phyloP scores from a whole-genome alignment of 1,140 invertebrate genomes.

The Riptortus pedestris region DNA sequence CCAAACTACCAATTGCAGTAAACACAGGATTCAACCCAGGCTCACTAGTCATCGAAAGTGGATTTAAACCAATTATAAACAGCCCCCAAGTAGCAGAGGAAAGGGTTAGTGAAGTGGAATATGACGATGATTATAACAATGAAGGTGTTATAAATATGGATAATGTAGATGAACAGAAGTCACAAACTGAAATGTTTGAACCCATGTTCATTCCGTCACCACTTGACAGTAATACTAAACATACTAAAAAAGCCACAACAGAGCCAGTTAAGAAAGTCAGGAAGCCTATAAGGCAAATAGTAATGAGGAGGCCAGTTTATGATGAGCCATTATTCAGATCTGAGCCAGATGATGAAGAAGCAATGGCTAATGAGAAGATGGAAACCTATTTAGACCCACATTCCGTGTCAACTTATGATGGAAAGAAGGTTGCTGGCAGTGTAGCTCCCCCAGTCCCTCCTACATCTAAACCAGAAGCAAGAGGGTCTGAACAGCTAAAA shows the following conservation, averaged over 20 bases:
- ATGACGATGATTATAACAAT: conserved; percentile 38
- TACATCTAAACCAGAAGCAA: conserved; percentile 12
- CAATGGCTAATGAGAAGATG: conserved; percentile 56
- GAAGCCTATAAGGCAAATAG: conserved; percentile 24
- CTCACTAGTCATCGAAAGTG: conserved; percentile 67
- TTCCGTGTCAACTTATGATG: conserved; percentile 57
- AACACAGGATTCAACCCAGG: conserved; percentile 69
- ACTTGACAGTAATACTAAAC: conserved; percentile 37
- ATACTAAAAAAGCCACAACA: conserved; percentile 25
- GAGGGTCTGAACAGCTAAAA: conserved; percentile 32
- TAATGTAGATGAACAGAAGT: conserved; percentile 35
- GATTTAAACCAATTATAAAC: conserved; percentile 66
- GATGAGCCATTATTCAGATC: conserved; percentile 28
- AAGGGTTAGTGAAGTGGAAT: conserved; percentile 38
- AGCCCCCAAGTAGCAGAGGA: conserved; percentile 37
- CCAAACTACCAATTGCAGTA: conserved; percentile 36
- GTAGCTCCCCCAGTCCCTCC: conserved; percentile 33
- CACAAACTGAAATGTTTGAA: conserved; percentile 46
- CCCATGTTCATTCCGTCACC: conserved; percentile 65
- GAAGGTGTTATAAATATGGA: conserved; percentile 27
- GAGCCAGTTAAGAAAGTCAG: conserved; percentile 24
- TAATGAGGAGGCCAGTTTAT: conserved; percentile 22
- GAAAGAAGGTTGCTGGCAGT: conserved; percentile 53
- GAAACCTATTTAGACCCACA: conserved; percentile 47
- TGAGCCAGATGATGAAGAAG: conserved; percentile 42